phyloP scores from a whole-genome alignment of 1,140 invertebrate genomes.

The Zaprionus camerounensis region DNA sequence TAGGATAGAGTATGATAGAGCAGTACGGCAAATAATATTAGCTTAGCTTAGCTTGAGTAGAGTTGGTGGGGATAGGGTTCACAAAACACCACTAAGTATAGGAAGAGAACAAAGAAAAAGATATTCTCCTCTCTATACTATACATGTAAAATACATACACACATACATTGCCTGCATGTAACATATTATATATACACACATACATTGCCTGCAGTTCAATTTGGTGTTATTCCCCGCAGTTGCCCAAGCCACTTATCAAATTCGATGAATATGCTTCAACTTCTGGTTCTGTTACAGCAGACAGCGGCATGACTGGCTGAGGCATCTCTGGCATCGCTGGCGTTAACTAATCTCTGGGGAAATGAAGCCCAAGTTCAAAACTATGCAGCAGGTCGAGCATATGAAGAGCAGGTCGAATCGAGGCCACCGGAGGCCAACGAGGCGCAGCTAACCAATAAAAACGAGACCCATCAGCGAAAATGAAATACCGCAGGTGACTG shows the following conservation, averaged over 20 bases:
- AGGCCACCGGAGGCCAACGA: slow-evolving; percentile 12
- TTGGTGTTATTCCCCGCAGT: background rate
- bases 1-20: too few species aligned
- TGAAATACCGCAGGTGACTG: slow-evolving; percentile 76
- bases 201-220: background rate
- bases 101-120: too few species aligned
- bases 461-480: slow-evolving; percentile 59
- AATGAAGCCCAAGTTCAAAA: slow-evolving; percentile 44
- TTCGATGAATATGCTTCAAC: slow-evolving; percentile 4
- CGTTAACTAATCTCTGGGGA: slow-evolving; percentile 23
- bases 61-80: too few species aligned
- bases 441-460: slow-evolving; percentile 65
- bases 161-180: too few species aligned
- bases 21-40: background rate
- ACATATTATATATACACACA: too few species aligned
- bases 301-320: background rate
- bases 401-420: slow-evolving; percentile 11
- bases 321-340: background rate
- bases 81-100: too few species aligned
- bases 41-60: background rate
- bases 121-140: too few species aligned
- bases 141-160: too few species aligned
- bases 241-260: slow-evolving; percentile 1
- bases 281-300: background rate
- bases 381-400: slow-evolving; percentile 43